Conservation (phyloP, 1,140 invertebrate species). For the Alviniconcha marisindica region DNA sequence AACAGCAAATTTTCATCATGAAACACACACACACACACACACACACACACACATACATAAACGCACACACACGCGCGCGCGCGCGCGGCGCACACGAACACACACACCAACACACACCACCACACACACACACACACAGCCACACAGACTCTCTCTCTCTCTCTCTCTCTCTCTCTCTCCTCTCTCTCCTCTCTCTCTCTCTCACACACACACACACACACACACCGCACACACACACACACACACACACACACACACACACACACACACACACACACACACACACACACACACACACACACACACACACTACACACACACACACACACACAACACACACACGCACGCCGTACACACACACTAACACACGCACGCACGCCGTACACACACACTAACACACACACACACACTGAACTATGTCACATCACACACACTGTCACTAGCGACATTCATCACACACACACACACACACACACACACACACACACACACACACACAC, state of each 20-base stretch:
- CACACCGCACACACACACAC: background rate
- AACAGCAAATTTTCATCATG: background rate
- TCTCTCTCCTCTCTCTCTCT: background rate
- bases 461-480: background rate
- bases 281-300: no score
- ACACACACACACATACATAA: no score
- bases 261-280: background rate
- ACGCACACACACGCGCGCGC: background rate
- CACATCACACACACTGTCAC: background rate
- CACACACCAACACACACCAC: no score
- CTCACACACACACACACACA: background rate
- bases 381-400: background rate
- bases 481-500: background rate
- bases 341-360: background rate
- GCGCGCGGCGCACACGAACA: background rate
- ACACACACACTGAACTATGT: background rate
- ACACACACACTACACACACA: background rate
- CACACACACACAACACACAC: background rate
- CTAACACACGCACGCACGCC: background rate
- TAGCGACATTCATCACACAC: background rate
- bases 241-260: background rate
- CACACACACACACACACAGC: no score
- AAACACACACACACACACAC: background rate
- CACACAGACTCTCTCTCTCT: background rate
- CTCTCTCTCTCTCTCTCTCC: background rate